Evolutionary conservation across 2,797 vertebrate species (phyloP).

Genomic region (Syncerus caffer): DNA sequence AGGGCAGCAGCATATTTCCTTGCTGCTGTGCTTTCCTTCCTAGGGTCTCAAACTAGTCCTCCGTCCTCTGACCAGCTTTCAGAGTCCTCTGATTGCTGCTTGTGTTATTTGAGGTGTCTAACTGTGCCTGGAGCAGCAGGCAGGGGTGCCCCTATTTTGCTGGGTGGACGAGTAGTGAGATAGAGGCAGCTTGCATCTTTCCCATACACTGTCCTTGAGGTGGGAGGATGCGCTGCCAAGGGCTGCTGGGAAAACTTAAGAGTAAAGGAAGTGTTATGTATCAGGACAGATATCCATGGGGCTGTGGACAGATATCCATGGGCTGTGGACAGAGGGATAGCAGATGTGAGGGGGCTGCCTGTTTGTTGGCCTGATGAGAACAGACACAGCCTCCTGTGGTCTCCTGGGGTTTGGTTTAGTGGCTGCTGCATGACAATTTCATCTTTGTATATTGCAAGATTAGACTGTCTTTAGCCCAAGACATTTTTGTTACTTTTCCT

Average conservation of each 20-base stretch:
- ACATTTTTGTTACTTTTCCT: background rate
- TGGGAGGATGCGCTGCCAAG: background rate
- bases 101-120: background rate
- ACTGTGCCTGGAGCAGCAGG: background rate
- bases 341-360: background rate
- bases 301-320: background rate
- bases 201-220: background rate
- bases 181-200: background rate
- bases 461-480: background rate
- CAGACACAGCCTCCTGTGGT: background rate
- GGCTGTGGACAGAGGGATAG: background rate
- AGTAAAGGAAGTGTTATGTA: background rate
- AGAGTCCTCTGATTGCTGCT: background rate
- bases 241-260: background rate
- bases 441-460: background rate
- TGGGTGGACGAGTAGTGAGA: too few relatives aligned
- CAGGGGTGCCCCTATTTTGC: background rate
- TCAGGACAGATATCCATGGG: background rate
- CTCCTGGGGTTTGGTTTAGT: background rate
- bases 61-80: background rate
- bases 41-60: background rate
- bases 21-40: background rate
- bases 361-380: background rate
- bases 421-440: background rate
- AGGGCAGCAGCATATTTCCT: background rate